Conservation (phyloP, 2,888 invertebrate species). For the Bimastos eiseni region DNA sequence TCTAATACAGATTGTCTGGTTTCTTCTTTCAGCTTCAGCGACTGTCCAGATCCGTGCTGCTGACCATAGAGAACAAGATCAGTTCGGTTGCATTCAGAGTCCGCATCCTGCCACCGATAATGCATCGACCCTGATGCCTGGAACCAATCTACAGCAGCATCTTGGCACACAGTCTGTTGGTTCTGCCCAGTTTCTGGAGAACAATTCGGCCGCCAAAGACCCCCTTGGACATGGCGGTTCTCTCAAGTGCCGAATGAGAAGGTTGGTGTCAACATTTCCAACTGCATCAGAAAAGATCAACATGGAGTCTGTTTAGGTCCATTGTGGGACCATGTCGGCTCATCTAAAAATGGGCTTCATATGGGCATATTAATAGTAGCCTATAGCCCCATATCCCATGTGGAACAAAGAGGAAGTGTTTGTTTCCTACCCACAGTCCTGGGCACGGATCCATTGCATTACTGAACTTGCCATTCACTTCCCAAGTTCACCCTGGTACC, state of each 20-base stretch:
- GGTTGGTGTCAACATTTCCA: not conserved
- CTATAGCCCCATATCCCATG: no score
- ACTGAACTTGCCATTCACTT: no score
- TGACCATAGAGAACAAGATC: not conserved
- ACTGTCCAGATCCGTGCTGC: not conserved
- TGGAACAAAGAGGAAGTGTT: no score
- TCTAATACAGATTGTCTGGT: not conserved
- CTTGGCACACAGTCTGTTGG: not conserved
- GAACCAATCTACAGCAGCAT: constrained; percentile 9
- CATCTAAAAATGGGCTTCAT: no score
- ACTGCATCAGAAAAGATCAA: no score
- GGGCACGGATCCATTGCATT: no score
- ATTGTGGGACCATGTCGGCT: no score
- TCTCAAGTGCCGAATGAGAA: not conserved
- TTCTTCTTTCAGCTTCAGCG: not conserved
- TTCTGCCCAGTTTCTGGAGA: constrained; percentile 14
- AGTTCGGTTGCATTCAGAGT: not conserved
- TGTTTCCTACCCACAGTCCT: no score
- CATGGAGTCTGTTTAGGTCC: no score
- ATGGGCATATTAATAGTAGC: no score
- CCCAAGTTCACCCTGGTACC: no score
- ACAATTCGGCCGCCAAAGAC: constrained; percentile 1
- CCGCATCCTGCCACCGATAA: not conserved
- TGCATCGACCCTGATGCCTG: not conserved
- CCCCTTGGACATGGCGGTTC: not conserved